Base-by-base conservation (phyloP, 2,888 invertebrate species). In the Amblyjoppa fuscipennis region DNA sequence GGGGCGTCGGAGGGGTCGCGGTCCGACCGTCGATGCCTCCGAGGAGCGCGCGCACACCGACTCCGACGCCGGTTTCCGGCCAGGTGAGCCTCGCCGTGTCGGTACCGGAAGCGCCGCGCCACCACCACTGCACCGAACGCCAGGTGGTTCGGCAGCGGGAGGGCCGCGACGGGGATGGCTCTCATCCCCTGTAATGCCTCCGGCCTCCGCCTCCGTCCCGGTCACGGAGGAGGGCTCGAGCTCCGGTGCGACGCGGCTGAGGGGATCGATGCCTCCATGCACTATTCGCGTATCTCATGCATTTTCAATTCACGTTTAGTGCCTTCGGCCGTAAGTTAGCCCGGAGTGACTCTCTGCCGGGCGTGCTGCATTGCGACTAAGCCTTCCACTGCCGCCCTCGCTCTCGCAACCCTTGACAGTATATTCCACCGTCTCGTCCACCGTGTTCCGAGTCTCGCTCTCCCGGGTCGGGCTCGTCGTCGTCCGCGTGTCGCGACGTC, bases 261-360 rank as follows among this genome's bases (percentile, higher is more conserved):
- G 76, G 83, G 83, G 76, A 85, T 85, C 82, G 85, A 85, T 83
- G 80, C 85, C 71, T 49, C 84, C 77, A 69, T 83, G 83, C 81
- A 78, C 83, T 71, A 71, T 76, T 83, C 80, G 76, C 75, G 84
- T 88, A 88, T 86, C 88, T 88, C 88, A 87, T 88, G 86, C 87
- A 88, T 88, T 88, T 88, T 87, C 88, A 88, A 88, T 88, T 85
- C 85, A 73, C 77, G 86, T 84, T 88, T 87, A 85, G 83, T 80
- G 83, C 85, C 85, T 77, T 85, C 80, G 86, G 75, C 83, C 88
- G 85, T 87, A 87, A 79, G 80, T 88, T 88, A 81, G 83, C 75
- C 79, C 49, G 70, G 70, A 82, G 82, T 79, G 78, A 85, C 77
- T 81, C 74, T 75, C 80, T 20, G 76, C 59, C 70, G 70, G 49